A percentile compares a stretch with the other conserved stretches of the same genome.
phyloP scores from a whole-genome alignment of 1,140 invertebrate genomes.

The Meloidogyne hapla region DNA sequence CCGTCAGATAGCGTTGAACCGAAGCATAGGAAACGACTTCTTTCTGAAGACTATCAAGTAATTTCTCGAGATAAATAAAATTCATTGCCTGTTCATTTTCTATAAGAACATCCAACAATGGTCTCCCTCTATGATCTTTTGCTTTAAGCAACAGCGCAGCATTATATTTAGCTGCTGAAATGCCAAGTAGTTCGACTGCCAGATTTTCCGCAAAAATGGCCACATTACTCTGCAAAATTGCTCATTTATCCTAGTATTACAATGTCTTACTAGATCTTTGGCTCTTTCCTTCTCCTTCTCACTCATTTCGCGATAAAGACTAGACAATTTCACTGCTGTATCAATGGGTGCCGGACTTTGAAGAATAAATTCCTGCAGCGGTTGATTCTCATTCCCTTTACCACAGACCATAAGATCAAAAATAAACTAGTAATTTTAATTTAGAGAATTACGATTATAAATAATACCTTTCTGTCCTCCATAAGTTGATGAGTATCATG shows the following conservation, averaged over 20 bases:
- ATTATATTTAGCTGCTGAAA: slow-evolving; percentile 88
- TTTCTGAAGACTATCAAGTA: slow-evolving; percentile 53
- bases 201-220: slow-evolving; percentile 93
- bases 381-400: slow-evolving; percentile 90
- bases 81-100: slow-evolving; percentile 93
- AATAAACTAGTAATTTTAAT: slow-evolving; percentile 74
- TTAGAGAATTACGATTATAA: neutral
- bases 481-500: slow-evolving; percentile 93
- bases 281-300: slow-evolving; percentile 91
- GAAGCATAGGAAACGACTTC: slow-evolving; percentile 65
- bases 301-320: slow-evolving; percentile 76
- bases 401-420: slow-evolving; percentile 98
- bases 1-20: slow-evolving; percentile 73
- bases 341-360: slow-evolving; percentile 82
- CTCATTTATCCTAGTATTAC: neutral
- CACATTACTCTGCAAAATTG: slow-evolving; percentile 71
- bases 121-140: slow-evolving; percentile 83
- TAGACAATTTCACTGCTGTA: slow-evolving; percentile 86
- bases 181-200: slow-evolving; percentile 89
- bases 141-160: slow-evolving; percentile 85
- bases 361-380: slow-evolving; percentile 75
- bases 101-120: slow-evolving; percentile 93
- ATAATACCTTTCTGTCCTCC: slow-evolving; percentile 71
- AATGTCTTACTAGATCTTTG: slow-evolving; percentile 75
- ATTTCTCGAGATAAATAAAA: slow-evolving; percentile 65